Evolutionary conservation across 2,888 invertebrate genomes (phyloP).

Genomic region (Hoplodrina blanda): DNA sequence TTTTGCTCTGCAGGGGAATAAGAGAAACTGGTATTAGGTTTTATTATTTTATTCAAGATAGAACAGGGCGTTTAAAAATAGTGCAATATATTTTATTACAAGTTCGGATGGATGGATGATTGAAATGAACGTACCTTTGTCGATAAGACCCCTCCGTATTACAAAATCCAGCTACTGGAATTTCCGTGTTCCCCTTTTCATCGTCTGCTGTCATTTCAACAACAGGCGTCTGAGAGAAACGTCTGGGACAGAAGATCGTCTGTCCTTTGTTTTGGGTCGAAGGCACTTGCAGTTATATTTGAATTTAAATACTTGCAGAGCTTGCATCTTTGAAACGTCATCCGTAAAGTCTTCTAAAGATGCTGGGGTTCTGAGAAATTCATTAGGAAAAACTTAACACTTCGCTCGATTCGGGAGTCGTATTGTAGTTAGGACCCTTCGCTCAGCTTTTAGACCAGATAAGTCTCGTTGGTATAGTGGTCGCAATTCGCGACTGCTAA

Average conservation of each 20-base stretch:
- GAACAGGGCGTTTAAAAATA: not conserved
- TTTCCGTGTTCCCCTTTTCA: slow-evolving; percentile 16
- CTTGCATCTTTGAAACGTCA: not conserved
- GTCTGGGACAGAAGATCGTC: slow-evolving; percentile 8
- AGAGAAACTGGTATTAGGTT: too few relatives aligned
- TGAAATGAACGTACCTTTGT: not conserved
- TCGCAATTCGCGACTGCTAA: too few relatives aligned
- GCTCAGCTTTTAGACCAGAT: too few relatives aligned
- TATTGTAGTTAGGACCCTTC: too few relatives aligned
- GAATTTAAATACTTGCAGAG: not conserved
- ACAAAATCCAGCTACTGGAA: not conserved
- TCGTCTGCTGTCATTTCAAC: slow-evolving; percentile 13
- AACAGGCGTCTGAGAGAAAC: not conserved
- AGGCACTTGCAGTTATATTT: not conserved
- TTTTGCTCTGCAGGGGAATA: too few relatives aligned
- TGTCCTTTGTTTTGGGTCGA: not conserved
- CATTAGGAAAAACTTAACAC: too few relatives aligned
- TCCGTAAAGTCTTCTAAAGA: not conserved
- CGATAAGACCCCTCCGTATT: not conserved
- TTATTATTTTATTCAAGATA: too few relatives aligned
- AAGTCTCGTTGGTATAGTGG: too few relatives aligned
- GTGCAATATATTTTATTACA: not conserved
- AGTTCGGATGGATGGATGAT: not conserved
- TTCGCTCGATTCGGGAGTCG: too few relatives aligned
- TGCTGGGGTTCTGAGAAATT: too few relatives aligned